phyloP scores from a whole-genome alignment of 1,140 invertebrate genomes.

The Paraescarpia echinospica region DNA sequence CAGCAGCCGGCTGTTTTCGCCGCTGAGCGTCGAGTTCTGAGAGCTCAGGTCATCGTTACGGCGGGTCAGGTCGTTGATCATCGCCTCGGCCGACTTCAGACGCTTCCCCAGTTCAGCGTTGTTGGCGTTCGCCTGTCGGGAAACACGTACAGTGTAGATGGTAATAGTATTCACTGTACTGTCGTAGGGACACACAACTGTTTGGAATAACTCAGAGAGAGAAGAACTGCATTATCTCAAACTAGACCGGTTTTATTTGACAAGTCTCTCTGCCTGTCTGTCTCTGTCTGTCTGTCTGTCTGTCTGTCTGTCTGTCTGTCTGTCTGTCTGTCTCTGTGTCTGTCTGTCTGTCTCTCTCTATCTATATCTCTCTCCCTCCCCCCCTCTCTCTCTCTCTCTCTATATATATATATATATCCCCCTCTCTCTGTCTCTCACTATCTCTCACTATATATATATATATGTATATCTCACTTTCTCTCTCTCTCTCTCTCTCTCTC shows the following conservation, averaged over 20 bases:
- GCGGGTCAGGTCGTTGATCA: slow-evolving; percentile 48
- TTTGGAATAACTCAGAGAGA: neutral
- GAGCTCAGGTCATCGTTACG: slow-evolving; percentile 48
- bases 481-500: too few relatives aligned
- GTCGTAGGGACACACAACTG: neutral
- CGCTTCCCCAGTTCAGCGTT: slow-evolving; percentile 40
- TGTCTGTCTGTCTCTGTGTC: too few relatives aligned
- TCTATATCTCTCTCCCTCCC: too few relatives aligned
- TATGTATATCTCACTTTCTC: too few relatives aligned
- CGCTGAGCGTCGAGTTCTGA: slow-evolving; percentile 45
- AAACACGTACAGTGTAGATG: neutral
- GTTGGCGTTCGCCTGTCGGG: slow-evolving; percentile 29
- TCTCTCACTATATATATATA: too few relatives aligned
- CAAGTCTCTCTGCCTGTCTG: too few relatives aligned
- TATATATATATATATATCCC: too few relatives aligned
- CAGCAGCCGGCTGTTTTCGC: slow-evolving; percentile 52
- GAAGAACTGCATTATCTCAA: neutral
- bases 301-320: too few relatives aligned
- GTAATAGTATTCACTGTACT: neutral
- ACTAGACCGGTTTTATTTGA: neutral
- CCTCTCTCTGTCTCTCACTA: too few relatives aligned
- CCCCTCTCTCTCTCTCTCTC: too few relatives aligned
- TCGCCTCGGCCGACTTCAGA: slow-evolving; percentile 54
- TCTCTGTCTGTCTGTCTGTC: too few relatives aligned
- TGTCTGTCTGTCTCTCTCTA: too few relatives aligned